phyloP scores from a whole-genome alignment of 1,140 invertebrate species.

The Drosophila paulistorum region DNA sequence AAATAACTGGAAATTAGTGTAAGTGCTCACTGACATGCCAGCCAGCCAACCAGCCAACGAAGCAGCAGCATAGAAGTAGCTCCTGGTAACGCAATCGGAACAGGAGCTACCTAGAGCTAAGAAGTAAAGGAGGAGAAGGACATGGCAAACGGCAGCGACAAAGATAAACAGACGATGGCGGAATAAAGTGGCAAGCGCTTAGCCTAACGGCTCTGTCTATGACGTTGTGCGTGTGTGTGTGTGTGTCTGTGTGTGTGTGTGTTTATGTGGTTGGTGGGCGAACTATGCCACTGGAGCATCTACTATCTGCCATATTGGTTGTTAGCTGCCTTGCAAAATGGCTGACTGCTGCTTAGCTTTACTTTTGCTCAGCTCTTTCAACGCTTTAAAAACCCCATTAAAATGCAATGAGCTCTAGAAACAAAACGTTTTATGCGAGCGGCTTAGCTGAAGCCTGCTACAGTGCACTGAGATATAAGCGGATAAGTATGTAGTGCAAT shows the following conservation, averaged over 20 bases:
- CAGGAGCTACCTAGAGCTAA: not conserved
- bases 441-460: slow-evolving; percentile 40
- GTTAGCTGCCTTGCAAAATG: slow-evolving; percentile 9
- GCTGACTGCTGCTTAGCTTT: slow-evolving; percentile 4
- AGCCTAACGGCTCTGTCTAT: slow-evolving; percentile 26
- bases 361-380: slow-evolving; percentile 18
- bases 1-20: slow-evolving; percentile 81
- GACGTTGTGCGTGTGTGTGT: not conserved
- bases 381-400: slow-evolving; percentile 56
- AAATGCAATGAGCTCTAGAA: slow-evolving; percentile 63
- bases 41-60: slow-evolving; percentile 28
- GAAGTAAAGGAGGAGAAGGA: not conserved
- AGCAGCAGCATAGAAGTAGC: slow-evolving; percentile 32
- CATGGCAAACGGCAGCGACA: slow-evolving; percentile 38
- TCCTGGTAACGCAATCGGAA: slow-evolving; percentile 28
- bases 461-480: slow-evolving; percentile 22
- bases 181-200: slow-evolving; percentile 70
- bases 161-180: slow-evolving; percentile 68
- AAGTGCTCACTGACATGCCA: slow-evolving; percentile 79
- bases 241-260: slow-evolving; percentile 17
- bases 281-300: slow-evolving; percentile 28
- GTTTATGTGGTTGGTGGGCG: not conserved
- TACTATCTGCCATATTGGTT: slow-evolving; percentile 38
- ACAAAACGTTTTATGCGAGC: slow-evolving; percentile 51
- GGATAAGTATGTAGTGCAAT: slow-evolving; percentile 3